These are phyloP conservation scores for Mastigias papua DNA, from an alignment of 30 jellyfish, hydroid and myxozoan species.

Conservation along the genomic window DNA sequence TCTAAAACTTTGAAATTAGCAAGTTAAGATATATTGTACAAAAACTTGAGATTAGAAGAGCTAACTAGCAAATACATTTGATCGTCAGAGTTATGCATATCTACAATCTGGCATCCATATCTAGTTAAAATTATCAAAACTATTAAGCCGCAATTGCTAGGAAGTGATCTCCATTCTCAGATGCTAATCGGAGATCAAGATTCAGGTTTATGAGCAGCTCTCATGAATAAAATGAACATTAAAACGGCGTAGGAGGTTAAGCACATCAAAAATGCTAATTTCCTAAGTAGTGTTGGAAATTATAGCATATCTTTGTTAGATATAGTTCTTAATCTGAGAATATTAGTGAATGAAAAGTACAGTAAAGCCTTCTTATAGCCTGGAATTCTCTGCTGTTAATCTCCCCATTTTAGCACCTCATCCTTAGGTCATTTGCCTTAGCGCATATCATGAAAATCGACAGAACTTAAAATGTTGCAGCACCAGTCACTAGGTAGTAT, in stretches of 20 bases:
- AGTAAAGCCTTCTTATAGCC: slow-evolving; percentile 25
- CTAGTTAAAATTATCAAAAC: not conserved
- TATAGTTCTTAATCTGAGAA: slow-evolving; percentile 7
- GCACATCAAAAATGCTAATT: slow-evolving; percentile 6
- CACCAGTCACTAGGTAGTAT: not conserved
- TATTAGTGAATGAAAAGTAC: not conserved
- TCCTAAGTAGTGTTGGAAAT: slow-evolving; percentile 5
- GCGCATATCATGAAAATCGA: not conserved
- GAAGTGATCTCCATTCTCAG: not conserved
- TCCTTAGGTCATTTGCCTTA: not conserved
- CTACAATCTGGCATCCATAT: not conserved
- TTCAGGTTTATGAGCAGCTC: not conserved
- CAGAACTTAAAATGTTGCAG: not conserved
- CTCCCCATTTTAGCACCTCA: not conserved
- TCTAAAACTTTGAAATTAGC: no score
- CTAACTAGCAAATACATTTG: no score
- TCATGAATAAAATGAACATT: not conserved
- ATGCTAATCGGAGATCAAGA: slow-evolving; percentile 3
- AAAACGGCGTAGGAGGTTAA: slow-evolving; percentile 2
- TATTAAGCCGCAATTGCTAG: not conserved
- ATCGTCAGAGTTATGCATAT: not conserved
- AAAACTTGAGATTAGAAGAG: no score
- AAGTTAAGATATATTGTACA: no score
- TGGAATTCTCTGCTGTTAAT: slow-evolving; percentile 18
- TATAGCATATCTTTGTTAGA: not conserved